Evolutionary conservation across 2,797 vertebrate species (phyloP).

Genomic region (Choloepus didactylus): DNA sequence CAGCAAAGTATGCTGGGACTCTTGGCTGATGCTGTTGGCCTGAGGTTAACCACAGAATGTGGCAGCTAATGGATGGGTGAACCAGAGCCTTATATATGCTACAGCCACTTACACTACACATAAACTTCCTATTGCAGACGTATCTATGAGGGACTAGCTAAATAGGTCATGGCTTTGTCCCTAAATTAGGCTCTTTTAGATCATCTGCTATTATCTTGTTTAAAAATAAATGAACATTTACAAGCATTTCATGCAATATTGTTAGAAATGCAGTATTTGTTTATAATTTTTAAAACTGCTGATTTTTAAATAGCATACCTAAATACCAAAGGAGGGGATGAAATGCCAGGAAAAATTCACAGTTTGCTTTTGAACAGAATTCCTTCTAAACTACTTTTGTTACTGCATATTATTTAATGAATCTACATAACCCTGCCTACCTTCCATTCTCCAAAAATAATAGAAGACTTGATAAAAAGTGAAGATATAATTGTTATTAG

Average conservation of each 20-base stretch:
- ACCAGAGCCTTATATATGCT: not conserved
- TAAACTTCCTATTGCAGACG: not conserved
- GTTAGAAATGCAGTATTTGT: not conserved
- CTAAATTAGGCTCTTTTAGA: constrained; percentile 6
- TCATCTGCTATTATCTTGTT: not conserved
- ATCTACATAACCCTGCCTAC: not conserved
- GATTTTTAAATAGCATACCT: not conserved
- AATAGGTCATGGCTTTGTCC: not conserved
- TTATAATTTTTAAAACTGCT: not conserved
- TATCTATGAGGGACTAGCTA: not conserved
- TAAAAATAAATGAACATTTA: constrained; percentile 26
- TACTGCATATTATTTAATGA: not conserved
- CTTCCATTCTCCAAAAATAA: not conserved
- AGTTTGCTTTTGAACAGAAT: not conserved
- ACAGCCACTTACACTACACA: not conserved
- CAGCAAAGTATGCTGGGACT: not conserved
- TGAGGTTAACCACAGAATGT: not conserved
- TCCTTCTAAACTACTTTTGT: not conserved
- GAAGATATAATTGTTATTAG: not conserved
- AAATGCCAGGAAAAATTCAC: not conserved
- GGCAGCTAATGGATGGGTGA: not conserved
- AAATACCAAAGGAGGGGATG: not conserved
- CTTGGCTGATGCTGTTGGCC: not conserved
- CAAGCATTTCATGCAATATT: not conserved
- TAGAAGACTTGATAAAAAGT: not conserved